Conservation (phyloP, 2,888 invertebrate genomes). For the Dexiosoma caninum region DNA sequence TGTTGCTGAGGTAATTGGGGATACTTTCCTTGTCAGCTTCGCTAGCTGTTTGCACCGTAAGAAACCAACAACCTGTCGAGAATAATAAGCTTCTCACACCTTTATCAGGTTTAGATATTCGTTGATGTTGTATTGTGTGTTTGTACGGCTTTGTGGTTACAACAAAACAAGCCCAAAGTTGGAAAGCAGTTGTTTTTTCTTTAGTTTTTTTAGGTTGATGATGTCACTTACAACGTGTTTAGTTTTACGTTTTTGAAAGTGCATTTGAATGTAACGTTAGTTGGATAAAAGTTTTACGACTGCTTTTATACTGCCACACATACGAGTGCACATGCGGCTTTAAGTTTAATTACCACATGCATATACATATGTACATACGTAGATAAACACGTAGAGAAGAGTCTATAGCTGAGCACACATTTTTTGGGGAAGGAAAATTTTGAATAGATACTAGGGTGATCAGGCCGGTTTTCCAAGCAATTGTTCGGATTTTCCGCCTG, state of each 20-base stretch:
- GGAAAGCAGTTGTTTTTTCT: conserved; percentile 16
- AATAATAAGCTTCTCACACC: conserved; percentile 53
- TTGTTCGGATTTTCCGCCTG: too few relatives aligned
- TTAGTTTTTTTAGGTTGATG: conserved; percentile 14
- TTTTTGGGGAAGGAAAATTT: background rate
- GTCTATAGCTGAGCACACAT: conserved; percentile 5
- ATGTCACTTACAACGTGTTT: conserved; percentile 35
- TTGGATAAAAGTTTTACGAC: conserved; percentile 35
- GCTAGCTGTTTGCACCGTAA: conserved; percentile 18
- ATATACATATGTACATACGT: background rate
- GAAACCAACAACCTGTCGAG: conserved; percentile 35
- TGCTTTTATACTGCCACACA: conserved; percentile 13
- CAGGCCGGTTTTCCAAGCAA: too few relatives aligned
- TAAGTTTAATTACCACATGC: conserved; percentile 43
- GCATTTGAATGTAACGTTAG: conserved; percentile 1
- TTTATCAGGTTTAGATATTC: conserved; percentile 23
- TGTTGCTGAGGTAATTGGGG: conserved; percentile 18
- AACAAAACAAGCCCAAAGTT: conserved; percentile 39
- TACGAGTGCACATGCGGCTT: conserved; percentile 14
- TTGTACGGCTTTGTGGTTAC: conserved; percentile 39
- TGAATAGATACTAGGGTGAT: too few relatives aligned
- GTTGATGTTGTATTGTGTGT: background rate
- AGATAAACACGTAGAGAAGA: too few relatives aligned
- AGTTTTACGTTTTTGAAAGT: background rate
- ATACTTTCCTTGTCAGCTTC: conserved; percentile 19